Evolutionary conservation across 2,888 invertebrate species (phyloP).

Genomic region (Megamerina dolium): DNA sequence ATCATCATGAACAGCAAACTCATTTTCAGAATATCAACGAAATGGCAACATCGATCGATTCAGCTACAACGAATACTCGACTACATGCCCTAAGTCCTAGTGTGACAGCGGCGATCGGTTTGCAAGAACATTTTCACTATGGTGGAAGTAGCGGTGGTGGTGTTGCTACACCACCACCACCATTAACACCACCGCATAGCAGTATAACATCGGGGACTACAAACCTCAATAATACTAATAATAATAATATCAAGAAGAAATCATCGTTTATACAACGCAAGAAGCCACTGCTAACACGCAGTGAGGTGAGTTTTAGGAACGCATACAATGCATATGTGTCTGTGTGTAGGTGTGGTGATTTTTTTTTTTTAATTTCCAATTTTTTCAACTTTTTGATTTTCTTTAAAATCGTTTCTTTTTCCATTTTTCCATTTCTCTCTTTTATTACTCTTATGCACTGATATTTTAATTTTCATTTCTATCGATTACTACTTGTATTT

Average conservation of each 20-base stretch:
- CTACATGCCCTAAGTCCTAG: slow-evolving; percentile 13
- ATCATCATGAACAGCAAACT: slow-evolving; percentile 21
- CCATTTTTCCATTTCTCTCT: no score
- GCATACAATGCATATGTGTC: slow-evolving; percentile 4
- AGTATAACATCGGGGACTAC: slow-evolving; percentile 14
- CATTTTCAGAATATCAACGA: slow-evolving; percentile 22
- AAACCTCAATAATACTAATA: slow-evolving; percentile 14
- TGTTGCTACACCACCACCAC: slow-evolving; percentile 29
- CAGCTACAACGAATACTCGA: slow-evolving; percentile 13
- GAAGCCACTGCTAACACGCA: slow-evolving; percentile 46
- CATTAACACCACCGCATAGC: slow-evolving; percentile 9
- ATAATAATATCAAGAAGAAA: slow-evolving; percentile 30
- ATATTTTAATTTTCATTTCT: no score
- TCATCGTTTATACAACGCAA: slow-evolving; percentile 45
- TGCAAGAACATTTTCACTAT: no score
- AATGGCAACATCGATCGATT: slow-evolving; percentile 15
- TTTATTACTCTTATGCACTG: no score
- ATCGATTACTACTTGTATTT: no score
- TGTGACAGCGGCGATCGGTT: slow-evolving; percentile 18
- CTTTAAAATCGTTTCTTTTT: no score
- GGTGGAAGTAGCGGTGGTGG: slow-evolving; percentile 17
- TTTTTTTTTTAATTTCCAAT: not conserved
- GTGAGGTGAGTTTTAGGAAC: slow-evolving; percentile 52
- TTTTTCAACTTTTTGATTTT: not conserved
- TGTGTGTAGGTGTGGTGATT: slow-evolving; percentile 8